Evolutionary conservation across 2,888 invertebrate species (phyloP).

Genomic region (Pachycephus smyrnensis): DNA sequence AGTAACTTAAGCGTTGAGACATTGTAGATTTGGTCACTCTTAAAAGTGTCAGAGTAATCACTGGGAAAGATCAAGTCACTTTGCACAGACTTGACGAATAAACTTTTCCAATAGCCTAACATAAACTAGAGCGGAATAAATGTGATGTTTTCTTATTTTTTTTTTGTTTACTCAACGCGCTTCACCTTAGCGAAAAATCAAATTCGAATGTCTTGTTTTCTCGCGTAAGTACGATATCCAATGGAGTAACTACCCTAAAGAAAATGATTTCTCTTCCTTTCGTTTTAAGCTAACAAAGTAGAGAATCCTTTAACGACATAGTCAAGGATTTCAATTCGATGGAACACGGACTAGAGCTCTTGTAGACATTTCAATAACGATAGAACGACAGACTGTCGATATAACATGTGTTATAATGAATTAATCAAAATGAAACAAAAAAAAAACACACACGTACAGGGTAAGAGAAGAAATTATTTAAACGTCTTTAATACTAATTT

Average conservation of each 20-base stretch:
- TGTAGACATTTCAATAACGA: not conserved
- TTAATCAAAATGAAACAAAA: slow-evolving; percentile 31
- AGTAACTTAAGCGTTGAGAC: not conserved
- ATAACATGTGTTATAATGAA: slow-evolving; percentile 1
- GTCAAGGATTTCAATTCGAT: not conserved
- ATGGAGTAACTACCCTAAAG: not conserved
- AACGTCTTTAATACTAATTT: slow-evolving; percentile 22
- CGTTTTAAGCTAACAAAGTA: not conserved
- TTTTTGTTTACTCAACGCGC: not conserved
- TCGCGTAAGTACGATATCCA: not conserved
- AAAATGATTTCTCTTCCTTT: not conserved
- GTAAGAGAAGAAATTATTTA: not conserved
- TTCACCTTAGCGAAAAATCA: not conserved
- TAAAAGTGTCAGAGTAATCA: not conserved
- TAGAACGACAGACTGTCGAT: not conserved
- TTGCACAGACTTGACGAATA: not conserved
- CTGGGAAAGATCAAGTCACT: not conserved
- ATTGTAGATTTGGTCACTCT: not conserved
- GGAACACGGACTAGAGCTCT: not conserved
- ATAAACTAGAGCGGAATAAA: not conserved
- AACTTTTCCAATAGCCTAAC: not conserved
- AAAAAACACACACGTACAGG: slow-evolving; percentile 4
- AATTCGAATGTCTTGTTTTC: not conserved
- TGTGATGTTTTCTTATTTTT: not conserved
- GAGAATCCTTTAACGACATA: not conserved